A percentile compares a stretch with the other conserved stretches of the same genome.
These are phyloP conservation scores for Himalopsyche anomala DNA, from an alignment of 2,888 invertebrate species.

Conservation along the genomic window DNA sequence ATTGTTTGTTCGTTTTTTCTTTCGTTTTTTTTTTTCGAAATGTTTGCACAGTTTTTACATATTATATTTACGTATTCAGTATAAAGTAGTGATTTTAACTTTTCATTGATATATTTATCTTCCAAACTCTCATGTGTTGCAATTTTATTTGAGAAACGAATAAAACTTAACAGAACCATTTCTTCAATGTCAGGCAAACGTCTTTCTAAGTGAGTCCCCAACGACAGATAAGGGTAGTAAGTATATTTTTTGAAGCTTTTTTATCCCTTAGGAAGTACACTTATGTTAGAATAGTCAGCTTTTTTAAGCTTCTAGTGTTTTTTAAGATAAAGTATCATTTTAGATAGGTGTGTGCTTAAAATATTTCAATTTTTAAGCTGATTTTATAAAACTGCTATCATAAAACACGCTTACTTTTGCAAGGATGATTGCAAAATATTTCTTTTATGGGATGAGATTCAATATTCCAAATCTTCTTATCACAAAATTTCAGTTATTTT, in stretches of 20 bases:
- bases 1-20: too few species aligned
- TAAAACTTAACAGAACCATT: conserved; percentile 4
- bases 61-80: too few species aligned
- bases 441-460: neutral
- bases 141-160: conserved; percentile 1
- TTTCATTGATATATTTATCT: neutral
- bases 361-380: conserved; percentile 28
- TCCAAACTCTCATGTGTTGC: neutral
- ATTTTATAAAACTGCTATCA: neutral
- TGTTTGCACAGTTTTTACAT: too few species aligned
- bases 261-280: conserved; percentile 36
- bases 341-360: conserved; percentile 18
- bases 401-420: conserved; percentile 23
- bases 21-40: too few species aligned
- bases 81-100: neutral
- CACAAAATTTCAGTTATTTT: too few species aligned
- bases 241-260: conserved; percentile 40
- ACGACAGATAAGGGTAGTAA: conserved; percentile 35
- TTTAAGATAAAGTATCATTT: conserved; percentile 38
- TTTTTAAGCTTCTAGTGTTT: conserved; percentile 21
- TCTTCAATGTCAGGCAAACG: conserved; percentile 11
- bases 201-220: conserved; percentile 38
- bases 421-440: neutral
- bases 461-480: neutral
- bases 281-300: conserved; percentile 42